Evolutionary conservation across 2,797 vertebrate species (phyloP).

Genomic region (Menidia menidia): DNA sequence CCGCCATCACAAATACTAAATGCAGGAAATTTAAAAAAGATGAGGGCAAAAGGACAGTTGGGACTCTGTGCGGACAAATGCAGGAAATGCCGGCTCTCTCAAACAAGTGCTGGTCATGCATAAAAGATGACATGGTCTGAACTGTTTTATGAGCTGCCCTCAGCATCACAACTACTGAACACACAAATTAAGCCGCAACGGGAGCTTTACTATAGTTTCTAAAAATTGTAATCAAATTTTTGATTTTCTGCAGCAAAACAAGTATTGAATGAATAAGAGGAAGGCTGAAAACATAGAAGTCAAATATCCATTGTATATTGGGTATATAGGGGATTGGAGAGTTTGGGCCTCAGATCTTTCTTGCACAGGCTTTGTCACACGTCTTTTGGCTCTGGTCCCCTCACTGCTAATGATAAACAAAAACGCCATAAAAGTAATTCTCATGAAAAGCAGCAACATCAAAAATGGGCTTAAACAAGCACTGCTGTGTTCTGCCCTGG

Average conservation of each 20-base stretch:
- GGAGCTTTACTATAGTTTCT: background rate
- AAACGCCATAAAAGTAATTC: slow-evolving; percentile 53
- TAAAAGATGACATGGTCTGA: slow-evolving; percentile 46
- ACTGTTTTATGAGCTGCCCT: background rate
- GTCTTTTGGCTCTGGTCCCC: slow-evolving; percentile 25
- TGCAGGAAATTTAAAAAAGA: slow-evolving; percentile 76
- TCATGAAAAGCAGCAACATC: slow-evolving; percentile 50
- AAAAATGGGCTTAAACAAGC: slow-evolving; percentile 48
- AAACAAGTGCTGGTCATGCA: slow-evolving; percentile 55
- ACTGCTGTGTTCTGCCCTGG: slow-evolving; percentile 46
- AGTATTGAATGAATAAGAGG: background rate
- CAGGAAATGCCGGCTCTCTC: slow-evolving; percentile 65
- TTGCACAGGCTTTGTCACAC: slow-evolving; percentile 14
- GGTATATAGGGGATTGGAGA: slow-evolving; percentile 1
- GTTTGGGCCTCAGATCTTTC: slow-evolving; percentile 25
- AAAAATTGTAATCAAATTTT: background rate
- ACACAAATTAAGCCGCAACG: slow-evolving; percentile 9
- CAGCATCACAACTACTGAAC: slow-evolving; percentile 39
- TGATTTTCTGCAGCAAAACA: background rate
- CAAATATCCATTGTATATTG: background rate
- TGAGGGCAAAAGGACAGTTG: slow-evolving; percentile 65
- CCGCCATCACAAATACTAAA: slow-evolving; percentile 58
- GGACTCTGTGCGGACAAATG: slow-evolving; percentile 34
- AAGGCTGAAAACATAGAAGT: background rate
- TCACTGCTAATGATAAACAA: slow-evolving; percentile 49